Base-by-base conservation (phyloP, 1,140 invertebrate species). In the Ceratoteleas bidentatus region DNA sequence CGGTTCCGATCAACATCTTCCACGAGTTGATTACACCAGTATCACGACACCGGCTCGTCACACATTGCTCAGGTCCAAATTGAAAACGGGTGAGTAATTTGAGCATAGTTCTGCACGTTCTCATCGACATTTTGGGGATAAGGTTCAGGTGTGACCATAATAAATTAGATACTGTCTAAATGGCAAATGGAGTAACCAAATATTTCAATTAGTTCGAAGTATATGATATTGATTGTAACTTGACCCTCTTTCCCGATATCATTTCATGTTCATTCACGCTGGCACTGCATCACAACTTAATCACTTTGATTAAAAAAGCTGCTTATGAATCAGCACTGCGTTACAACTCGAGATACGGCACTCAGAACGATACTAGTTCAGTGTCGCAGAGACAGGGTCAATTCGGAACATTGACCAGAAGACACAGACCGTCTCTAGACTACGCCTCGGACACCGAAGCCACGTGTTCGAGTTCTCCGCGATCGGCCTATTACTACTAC, bases 401-500 rank as follows among this genome's bases (percentile, higher is more conserved):
- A 60, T 91, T 90, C 47, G 90, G 91, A 33, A 94, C 93, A 64
- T 90, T 94, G 60, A 93, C 94, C 0, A 93, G 95, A 87, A 92
- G 96, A 74, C 94, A 96, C 81, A 92, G 96, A 73, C 93, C 94
- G 16, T 95, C 95, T 50, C 91, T 97, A 78, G 97, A 97, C 90
- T 98, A 97, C 88, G 96, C 96, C 36, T 98, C 97, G 11, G 98
- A 99, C 87, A 98, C 98, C 0, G 98, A 99, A 92, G 96, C 96
- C 0, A 95, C 95, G 0, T 95, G 95, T 73, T 91, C 92, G 7
- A 91, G 91, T 24, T 96, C 95, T 13, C 94, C 95, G 13, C 93
- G 95, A 70, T 94, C 95, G 43, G 95, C 94, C 40, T 96, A 96
- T 87, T 96, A 96, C 85, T 96, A 95, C 86, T 95, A 95, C 84